Base-by-base conservation (phyloP, 2,797 vertebrate genomes). In the Lithobates sylvaticus region DNA sequence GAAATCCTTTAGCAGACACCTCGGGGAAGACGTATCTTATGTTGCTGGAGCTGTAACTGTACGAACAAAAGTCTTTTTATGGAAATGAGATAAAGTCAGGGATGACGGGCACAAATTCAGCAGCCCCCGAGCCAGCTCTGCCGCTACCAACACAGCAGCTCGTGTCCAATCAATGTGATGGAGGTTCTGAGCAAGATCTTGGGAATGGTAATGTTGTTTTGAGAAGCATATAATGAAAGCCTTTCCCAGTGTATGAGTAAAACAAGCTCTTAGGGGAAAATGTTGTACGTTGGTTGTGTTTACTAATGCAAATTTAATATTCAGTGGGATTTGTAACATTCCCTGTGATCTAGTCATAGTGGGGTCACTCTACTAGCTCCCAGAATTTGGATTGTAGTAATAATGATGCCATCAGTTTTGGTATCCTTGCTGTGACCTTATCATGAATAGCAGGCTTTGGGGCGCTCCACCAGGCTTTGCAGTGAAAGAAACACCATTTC, bases 151-250 rank as follows among this genome's bases (percentile, higher is more conserved):
- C 47, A 72, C 36, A 70, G 68, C 61, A 18, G 83, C 76, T 84
- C 34, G 54, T 82, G 80, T 82, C 80, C 80, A 74, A 82, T 82
- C 80, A 82, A 82, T 82, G 78, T 82, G 80, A 82, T 74, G 78
- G 68, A 61, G 61, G 23, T 68, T 76, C 74, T 50, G 26, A 84
- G 65, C 42, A 54, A 42, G 47, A 61, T 73, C 39, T 54, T n/a
- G 27, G 32, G 69, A 64, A 82, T 82, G 69, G 80, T 74, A 74
- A 82, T 82, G 50, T 61, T 54, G 80, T 50, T 50, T 6, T 44
- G 58, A 70, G 58, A 82, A 74, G 54, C 54, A 39, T 23, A 65
- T 27, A 50, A 82, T 74, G 65, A 82, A 70, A 82, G 39, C 50
- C 50, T 34, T 82, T 81, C 68, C 47, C 32, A 72, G 69, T 36